These are phyloP conservation scores for Onychostoma macrolepis DNA, from an alignment of 2,113 vertebrate species.

Conservation along the genomic window DNA sequence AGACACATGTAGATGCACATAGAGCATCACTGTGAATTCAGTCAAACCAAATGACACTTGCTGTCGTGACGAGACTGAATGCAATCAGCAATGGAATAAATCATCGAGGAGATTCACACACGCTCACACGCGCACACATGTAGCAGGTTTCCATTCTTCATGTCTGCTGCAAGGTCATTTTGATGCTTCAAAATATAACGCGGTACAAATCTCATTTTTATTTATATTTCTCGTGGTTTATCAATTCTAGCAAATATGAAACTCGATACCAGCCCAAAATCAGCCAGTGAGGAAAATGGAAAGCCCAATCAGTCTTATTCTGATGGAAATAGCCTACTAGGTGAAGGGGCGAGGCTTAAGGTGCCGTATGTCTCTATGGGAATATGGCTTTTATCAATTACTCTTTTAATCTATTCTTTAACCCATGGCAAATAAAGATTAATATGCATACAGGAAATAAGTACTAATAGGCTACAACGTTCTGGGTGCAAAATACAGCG, in stretches of 20 bases:
- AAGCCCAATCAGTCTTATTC: slow-evolving; percentile 3
- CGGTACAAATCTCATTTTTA: background rate
- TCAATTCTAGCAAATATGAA: background rate
- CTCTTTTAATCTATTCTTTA: background rate
- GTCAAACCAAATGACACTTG: slow-evolving; percentile 14
- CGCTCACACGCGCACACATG: background rate
- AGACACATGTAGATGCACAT: background rate
- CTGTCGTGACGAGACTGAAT: slow-evolving; percentile 32
- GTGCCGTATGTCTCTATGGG: slow-evolving; percentile 23
- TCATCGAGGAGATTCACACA: background rate
- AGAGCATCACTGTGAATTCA: background rate
- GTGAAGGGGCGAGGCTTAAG: slow-evolving; percentile 55
- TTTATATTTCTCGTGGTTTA: background rate
- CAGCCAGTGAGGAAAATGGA: background rate
- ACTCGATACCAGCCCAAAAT: background rate
- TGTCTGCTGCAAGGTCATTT: slow-evolving; percentile 57
- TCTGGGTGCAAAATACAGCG: background rate
- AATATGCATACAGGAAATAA: background rate
- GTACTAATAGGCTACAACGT: background rate
- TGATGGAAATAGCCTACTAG: slow-evolving; percentile 12
- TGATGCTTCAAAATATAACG: slow-evolving; percentile 16
- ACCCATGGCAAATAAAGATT: background rate
- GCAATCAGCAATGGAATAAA: slow-evolving; percentile 1
- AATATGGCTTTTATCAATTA: slow-evolving; percentile 15
- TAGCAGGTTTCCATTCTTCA: slow-evolving; percentile 43